phyloP scores from a whole-genome alignment of 1,140 invertebrate species.

The Aphaenogaster ashmeadi region DNA sequence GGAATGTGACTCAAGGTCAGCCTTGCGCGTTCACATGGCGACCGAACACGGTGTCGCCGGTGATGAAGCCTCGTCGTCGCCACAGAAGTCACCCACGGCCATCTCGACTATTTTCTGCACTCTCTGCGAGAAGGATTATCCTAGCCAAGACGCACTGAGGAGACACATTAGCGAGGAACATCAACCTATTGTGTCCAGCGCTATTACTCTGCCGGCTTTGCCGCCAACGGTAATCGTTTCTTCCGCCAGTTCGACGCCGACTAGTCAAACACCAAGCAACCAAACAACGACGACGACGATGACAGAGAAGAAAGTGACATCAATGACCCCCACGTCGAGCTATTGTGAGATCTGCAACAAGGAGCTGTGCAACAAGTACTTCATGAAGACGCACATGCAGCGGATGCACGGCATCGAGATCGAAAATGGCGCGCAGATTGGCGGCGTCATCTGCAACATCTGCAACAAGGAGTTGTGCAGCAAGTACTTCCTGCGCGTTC shows the following conservation, averaged over 20 bases:
- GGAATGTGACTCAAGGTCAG: constrained; percentile 89
- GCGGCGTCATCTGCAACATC: constrained; percentile 97
- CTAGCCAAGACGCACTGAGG: constrained; percentile 87
- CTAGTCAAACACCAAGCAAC: constrained; percentile 62
- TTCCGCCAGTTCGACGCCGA: constrained; percentile 68
- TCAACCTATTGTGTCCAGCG: constrained; percentile 76
- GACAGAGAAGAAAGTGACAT: constrained; percentile 78
- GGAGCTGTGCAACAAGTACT: constrained; percentile 99
- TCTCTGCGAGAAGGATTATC: constrained; percentile 89
- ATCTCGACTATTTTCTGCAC: constrained; percentile 82
- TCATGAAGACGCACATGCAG: constrained; percentile 99
- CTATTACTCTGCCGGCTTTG: constrained; percentile 69
- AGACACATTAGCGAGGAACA: constrained; percentile 89
- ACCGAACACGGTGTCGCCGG: constrained; percentile 87
- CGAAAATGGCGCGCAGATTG: constrained; percentile 96
- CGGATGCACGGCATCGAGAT: constrained; percentile 99
- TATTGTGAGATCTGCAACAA: constrained; percentile 99
- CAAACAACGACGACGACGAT: constrained; percentile 49
- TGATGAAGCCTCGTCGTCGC: constrained; percentile 77
- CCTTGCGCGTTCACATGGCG: constrained; percentile 89
- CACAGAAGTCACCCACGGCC: constrained; percentile 55
- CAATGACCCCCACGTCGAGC: constrained; percentile 92
- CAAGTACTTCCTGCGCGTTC: constrained; percentile 98
- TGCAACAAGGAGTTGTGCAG: constrained; percentile 99
- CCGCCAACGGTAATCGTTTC: constrained; percentile 66